Percentiles rank a stretch among this genome's conserved stretches.
phyloP scores from a whole-genome alignment of 2,797 vertebrate genomes.

The Hoplostethus mediterraneus region DNA sequence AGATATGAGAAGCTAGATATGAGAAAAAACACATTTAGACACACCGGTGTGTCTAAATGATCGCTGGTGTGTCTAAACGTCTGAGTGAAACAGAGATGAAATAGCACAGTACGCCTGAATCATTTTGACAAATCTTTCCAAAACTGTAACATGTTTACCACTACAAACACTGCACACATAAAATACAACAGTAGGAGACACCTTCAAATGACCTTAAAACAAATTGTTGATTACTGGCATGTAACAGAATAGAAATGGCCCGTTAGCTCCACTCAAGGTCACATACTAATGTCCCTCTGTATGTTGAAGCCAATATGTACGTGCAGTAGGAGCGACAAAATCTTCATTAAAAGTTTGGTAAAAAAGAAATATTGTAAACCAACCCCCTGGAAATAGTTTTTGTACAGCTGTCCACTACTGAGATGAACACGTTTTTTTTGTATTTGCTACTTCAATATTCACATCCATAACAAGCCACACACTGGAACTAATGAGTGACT shows the following conservation, averaged over 20 bases:
- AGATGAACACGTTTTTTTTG: conserved; percentile 28
- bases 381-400: conserved; percentile 38
- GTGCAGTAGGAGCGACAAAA: background rate
- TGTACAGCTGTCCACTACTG: conserved; percentile 28
- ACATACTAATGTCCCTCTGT: background rate
- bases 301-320: conserved; percentile 7
- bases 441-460: conserved; percentile 60
- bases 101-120: too few relatives aligned
- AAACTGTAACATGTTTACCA: too few relatives aligned
- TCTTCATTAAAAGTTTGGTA: conserved; percentile 46
- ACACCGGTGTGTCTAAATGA: too few relatives aligned
- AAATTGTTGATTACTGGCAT: background rate
- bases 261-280: background rate
- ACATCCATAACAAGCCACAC: conserved; percentile 72
- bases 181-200: too few relatives aligned
- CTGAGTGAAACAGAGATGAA: too few relatives aligned
- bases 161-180: too few relatives aligned
- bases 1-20: too few relatives aligned
- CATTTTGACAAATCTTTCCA: too few relatives aligned
- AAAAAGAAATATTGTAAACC: conserved; percentile 22
- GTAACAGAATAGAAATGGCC: background rate
- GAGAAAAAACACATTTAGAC: too few relatives aligned
- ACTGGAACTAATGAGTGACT: conserved; percentile 80
- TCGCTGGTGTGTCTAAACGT: too few relatives aligned
- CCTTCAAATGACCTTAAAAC: too few relatives aligned